phyloP scores from a whole-genome alignment of 2,113 vertebrate genomes.

The Protobothrops flavoviridis region DNA sequence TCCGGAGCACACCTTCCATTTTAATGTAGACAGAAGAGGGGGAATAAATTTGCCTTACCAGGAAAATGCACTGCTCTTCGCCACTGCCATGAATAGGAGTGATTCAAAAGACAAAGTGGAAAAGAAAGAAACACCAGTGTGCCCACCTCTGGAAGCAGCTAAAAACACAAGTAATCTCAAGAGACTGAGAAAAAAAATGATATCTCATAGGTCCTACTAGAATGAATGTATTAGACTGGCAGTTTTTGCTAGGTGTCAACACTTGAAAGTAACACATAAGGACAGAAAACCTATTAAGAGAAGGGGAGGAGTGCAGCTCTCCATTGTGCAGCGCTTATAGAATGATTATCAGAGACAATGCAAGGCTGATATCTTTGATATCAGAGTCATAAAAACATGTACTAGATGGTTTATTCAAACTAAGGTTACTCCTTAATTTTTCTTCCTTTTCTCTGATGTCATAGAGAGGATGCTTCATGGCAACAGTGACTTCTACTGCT shows the following conservation, averaged over 20 bases:
- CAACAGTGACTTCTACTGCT: neutral
- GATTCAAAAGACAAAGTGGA: neutral
- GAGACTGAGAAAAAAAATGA: neutral
- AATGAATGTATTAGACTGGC: neutral
- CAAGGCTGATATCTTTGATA: neutral
- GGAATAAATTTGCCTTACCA: neutral
- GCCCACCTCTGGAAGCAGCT: neutral
- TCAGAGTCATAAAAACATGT: neutral
- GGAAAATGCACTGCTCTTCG: neutral
- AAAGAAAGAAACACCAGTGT: neutral
- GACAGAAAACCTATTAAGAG: too few species aligned
- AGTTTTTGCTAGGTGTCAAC: neutral
- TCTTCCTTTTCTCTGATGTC: neutral
- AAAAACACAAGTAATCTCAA: neutral
- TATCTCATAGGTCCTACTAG: neutral
- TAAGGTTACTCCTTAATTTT: neutral
- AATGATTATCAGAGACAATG: neutral
- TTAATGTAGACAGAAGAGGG: neutral
- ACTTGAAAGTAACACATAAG: neutral
- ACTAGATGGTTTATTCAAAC: neutral
- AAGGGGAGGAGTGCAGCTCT: neutral
- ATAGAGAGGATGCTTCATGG: too few species aligned
- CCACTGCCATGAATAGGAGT: neutral
- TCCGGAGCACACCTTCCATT: neutral
- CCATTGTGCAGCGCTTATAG: neutral